Evolutionary conservation across 2,888 invertebrate species (phyloP).

Genomic region (Allygus modestus): DNA sequence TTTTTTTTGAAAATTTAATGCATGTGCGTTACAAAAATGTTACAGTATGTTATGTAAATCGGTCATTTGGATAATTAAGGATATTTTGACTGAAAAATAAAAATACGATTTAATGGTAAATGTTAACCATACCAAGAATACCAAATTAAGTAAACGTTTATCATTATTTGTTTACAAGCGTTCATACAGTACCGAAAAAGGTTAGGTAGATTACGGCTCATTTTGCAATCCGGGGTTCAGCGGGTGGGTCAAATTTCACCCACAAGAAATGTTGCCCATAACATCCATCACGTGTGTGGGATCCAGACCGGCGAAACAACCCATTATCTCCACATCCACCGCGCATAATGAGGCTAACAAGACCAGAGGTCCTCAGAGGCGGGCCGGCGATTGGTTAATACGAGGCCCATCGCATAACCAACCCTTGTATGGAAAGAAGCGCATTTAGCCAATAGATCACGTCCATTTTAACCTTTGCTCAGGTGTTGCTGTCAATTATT

Average conservation of each 20-base stretch:
- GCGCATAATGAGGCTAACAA: not conserved
- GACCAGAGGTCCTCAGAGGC: not conserved
- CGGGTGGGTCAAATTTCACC: not conserved
- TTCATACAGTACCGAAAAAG: no score
- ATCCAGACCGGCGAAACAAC: not conserved
- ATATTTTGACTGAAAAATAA: no score
- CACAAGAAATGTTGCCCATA: not conserved
- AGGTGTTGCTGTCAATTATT: not conserved
- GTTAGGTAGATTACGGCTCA: no score
- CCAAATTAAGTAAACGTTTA: no score
- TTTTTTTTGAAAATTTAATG: no score
- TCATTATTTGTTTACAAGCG: no score
- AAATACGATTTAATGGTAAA: no score
- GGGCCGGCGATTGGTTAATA: not conserved
- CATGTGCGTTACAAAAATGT: no score
- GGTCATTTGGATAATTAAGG: no score
- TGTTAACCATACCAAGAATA: no score
- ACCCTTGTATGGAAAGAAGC: not conserved
- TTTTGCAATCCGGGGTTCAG: not conserved
- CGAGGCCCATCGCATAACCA: no score
- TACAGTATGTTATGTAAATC: no score
- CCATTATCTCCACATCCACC: not conserved
- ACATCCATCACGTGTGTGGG: not conserved
- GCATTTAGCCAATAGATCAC: not conserved
- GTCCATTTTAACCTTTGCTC: conserved; percentile 10